Evolutionary conservation across 2,113 vertebrate genomes (phyloP).

Genomic region (Seriola quinqueradiata): DNA sequence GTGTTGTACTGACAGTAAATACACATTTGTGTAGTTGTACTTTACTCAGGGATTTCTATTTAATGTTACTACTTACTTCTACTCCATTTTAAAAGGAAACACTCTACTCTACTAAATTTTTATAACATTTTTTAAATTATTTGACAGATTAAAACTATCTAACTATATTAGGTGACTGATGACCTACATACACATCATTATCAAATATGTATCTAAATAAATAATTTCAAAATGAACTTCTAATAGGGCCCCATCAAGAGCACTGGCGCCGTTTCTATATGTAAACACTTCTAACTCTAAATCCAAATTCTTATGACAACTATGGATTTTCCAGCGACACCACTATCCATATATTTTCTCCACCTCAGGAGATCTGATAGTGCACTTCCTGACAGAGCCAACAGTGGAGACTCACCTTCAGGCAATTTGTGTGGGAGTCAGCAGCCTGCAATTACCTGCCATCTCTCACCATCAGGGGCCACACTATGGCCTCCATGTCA

Average conservation of each 20-base stretch:
- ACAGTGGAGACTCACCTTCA: constrained; percentile 40
- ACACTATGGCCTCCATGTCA: constrained; percentile 57
- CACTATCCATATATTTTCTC: not conserved
- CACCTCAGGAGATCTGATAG: not conserved
- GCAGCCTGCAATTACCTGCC: constrained; percentile 69
- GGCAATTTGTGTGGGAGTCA: constrained; percentile 60
- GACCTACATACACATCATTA: too few species aligned
- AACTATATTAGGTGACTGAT: too few species aligned
- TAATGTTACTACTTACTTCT: not conserved
- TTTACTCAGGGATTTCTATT: not conserved
- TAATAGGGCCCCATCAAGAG: not conserved
- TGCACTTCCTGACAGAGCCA: constrained; percentile 18
- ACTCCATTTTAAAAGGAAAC: not conserved
- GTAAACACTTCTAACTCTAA: not conserved
- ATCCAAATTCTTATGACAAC: not conserved
- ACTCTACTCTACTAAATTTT: not conserved
- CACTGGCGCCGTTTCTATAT: not conserved
- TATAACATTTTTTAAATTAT: not conserved
- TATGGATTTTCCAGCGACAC: not conserved
- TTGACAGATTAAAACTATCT: not conserved
- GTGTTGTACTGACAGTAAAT: not conserved
- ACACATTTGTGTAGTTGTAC: not conserved
- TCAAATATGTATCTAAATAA: not conserved
- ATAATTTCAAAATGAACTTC: not conserved
- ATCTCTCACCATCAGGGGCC: constrained; percentile 48